Base-by-base conservation (phyloP, 2,797 vertebrate genomes). In the Pampus argenteus region DNA sequence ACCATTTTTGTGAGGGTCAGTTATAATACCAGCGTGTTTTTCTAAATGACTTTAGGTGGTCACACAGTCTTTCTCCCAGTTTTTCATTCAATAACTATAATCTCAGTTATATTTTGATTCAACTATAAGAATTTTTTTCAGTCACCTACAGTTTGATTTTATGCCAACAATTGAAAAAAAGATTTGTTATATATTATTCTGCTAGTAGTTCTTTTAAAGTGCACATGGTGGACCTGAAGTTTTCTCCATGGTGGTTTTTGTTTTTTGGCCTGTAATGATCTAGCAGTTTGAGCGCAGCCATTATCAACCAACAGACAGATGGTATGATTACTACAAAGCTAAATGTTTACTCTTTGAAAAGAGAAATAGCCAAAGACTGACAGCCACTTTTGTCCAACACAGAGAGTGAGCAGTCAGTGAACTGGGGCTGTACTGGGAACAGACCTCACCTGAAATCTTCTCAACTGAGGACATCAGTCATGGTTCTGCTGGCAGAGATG, bases 401-500 rank as follows among this genome's bases (percentile, higher is more conserved):
- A 4, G 49, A 10, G 3, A 20, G 61, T 54, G 57, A 22, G 25
- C 23, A 22, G 48, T 36, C 11, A 6, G 34, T 36, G 10, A 31
- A 36, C 10, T 36, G 34, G n/a, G 11, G 25, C 11, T 7, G 25
- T 34, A 42, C 62, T 13, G 6, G 38, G 25, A 48, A 11, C 31
- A 31, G 31, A 31, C 31, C 31, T 42, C 49, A 38, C 18, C 58
- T 13, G 60, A 44, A 14, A 3, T n/a, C 17, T 15, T 34, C 34
- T 36, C 34, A 36, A 36, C 36, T 38, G 42, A 61, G 38, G 25
- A 59, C 66, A 8, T 56, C 51, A 23, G 34, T 56, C 40, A 26
- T 1, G 3, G 40, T 55, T 78, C 84, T 90, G 88, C 84, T 52
- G 83, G 84, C 75, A n/a, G 78, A 86, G 20, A 55, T 9, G 1